A percentile compares a stretch with the other conserved stretches of the same genome.
phyloP scores from a whole-genome alignment of 1,140 invertebrate species.

The Euwallacea fornicatus region DNA sequence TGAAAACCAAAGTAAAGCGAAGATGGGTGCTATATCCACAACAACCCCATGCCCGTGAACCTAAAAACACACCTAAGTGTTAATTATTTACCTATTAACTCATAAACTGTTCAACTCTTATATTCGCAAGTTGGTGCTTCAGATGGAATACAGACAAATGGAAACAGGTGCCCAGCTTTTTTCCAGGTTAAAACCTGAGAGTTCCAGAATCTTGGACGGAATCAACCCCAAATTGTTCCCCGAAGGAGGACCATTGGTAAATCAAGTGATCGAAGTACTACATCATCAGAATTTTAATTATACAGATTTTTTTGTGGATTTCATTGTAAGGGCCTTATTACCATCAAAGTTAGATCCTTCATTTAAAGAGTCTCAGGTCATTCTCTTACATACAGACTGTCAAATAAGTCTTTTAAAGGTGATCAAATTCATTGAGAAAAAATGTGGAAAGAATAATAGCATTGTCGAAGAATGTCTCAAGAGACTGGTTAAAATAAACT shows the following conservation, averaged over 20 bases:
- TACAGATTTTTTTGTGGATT: conserved; percentile 35
- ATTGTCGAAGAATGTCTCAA: conserved; percentile 31
- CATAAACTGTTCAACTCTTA: too few species aligned
- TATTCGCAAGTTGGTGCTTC: background rate
- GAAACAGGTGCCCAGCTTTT: conserved; percentile 42
- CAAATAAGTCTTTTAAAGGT: conserved; percentile 40
- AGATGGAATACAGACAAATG: conserved; percentile 25
- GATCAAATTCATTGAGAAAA: conserved; percentile 40
- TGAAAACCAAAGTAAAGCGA: too few species aligned
- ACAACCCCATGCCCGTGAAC: too few species aligned
- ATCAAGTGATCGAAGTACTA: conserved; percentile 36
- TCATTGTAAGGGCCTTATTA: conserved; percentile 36
- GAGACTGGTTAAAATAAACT: conserved; percentile 37
- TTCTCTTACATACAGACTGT: conserved; percentile 37
- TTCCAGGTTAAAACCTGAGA: conserved; percentile 32
- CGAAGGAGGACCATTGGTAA: conserved; percentile 28
- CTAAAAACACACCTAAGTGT: too few species aligned
- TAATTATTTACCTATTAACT: too few species aligned
- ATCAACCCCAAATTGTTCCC: conserved; percentile 38
- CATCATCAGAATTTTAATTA: conserved; percentile 23
- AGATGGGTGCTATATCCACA: too few species aligned
- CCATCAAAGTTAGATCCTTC: conserved; percentile 23
- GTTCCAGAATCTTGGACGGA: conserved; percentile 19
- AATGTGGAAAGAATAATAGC: conserved; percentile 25
- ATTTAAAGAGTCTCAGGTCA: conserved; percentile 34